phyloP scores from a whole-genome alignment of 1,140 invertebrate species.

The Trachymyrmex cornetzi region DNA sequence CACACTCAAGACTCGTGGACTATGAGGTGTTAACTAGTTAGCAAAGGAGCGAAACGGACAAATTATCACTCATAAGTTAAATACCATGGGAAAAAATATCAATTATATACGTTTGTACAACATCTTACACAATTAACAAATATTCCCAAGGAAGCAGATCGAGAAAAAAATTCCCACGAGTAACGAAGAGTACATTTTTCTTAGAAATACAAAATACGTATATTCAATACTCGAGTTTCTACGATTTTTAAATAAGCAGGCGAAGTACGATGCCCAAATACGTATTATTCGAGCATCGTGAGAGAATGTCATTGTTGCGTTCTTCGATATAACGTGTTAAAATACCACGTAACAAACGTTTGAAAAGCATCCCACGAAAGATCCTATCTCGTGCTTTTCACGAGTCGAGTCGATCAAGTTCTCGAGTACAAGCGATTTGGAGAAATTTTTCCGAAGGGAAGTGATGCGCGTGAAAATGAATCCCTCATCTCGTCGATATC shows the following conservation, averaged over 20 bases:
- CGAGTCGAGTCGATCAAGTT: neutral
- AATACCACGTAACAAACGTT: neutral
- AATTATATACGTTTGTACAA: neutral
- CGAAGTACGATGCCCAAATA: neutral
- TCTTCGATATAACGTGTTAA: neutral
- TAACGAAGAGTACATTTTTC: neutral
- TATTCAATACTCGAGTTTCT: neutral
- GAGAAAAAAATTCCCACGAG: conserved; percentile 30
- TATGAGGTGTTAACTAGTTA: neutral
- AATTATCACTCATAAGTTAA: conserved; percentile 30
- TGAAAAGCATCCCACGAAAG: neutral
- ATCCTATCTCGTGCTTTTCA: neutral
- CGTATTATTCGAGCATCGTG: conserved; percentile 12
- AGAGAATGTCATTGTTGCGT: conserved; percentile 16
- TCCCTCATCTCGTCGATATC: neutral
- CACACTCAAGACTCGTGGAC: conserved; percentile 18
- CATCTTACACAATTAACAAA: conserved; percentile 22
- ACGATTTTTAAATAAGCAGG: conserved; percentile 9
- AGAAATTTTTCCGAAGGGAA: neutral
- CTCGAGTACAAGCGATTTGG: neutral
- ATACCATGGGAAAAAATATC: conserved; percentile 14
- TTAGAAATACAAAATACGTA: neutral
- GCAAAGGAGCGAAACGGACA: neutral
- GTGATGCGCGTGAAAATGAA: conserved; percentile 21
- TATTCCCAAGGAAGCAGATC: conserved; percentile 12